A percentile compares a stretch with the other conserved stretches of the same genome.
Evolutionary conservation across 2,888 invertebrate species (phyloP).

Genomic region (Malthinus flaveolus): DNA sequence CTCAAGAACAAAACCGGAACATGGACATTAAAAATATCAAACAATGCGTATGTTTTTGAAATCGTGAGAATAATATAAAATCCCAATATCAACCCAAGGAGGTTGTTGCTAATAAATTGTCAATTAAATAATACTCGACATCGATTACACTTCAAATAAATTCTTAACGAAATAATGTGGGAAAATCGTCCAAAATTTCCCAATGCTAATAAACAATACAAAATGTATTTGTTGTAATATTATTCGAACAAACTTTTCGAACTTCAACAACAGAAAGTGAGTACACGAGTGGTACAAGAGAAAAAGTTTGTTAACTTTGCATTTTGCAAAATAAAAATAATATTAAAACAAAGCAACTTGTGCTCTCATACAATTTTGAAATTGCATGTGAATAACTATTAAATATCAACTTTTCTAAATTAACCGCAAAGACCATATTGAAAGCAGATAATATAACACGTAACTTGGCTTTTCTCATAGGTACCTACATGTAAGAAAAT

Average conservation of each 20-base stretch:
- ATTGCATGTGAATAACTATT: conserved; percentile 18
- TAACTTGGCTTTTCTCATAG: neutral
- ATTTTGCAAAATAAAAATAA: conserved; percentile 7
- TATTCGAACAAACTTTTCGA: conserved; percentile 1
- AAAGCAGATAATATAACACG: neutral
- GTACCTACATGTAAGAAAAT: neutral
- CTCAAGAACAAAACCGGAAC: too few relatives aligned
- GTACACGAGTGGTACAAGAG: neutral
- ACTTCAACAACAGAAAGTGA: neutral
- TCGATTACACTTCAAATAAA: too few relatives aligned
- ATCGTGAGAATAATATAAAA: too few relatives aligned
- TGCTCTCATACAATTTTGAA: conserved; percentile 14
- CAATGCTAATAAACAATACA: neutral
- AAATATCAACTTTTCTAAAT: conserved; percentile 2
- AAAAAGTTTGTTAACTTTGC: neutral
- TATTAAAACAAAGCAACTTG: conserved; percentile 4
- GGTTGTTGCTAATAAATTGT: too few relatives aligned
- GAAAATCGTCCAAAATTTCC: conserved; percentile 1
- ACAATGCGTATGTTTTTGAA: too few relatives aligned
- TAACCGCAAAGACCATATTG: conserved; percentile 2
- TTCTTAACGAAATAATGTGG: neutral
- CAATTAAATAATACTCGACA: too few relatives aligned
- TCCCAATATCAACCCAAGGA: too few relatives aligned
- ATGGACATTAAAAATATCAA: too few relatives aligned
- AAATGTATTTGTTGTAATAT: neutral